Evolutionary conservation across 1,140 invertebrate species (phyloP).

Genomic region (Chelonus insularis): DNA sequence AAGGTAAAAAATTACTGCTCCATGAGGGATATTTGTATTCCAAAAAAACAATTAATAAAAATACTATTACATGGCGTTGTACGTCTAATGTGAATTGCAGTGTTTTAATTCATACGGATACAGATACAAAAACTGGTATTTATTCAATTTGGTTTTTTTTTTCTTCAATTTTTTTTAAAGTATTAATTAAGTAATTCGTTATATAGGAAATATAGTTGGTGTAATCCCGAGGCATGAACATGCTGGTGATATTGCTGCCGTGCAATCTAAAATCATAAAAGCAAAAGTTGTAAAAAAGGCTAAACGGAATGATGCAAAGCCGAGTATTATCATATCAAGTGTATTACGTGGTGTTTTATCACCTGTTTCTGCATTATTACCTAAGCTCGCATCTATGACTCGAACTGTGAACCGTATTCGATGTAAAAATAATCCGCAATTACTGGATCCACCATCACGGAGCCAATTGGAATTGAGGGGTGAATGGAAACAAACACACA

Average conservation of each 20-base stretch:
- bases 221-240: neutral
- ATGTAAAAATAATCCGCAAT: neutral
- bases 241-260: neutral
- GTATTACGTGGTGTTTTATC: neutral
- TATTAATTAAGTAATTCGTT: neutral
- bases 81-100: neutral
- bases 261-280: neutral
- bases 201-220: neutral
- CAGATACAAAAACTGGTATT: neutral
- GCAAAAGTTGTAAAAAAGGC: too few relatives aligned
- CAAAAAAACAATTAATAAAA: neutral
- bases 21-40: neutral
- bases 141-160: neutral
- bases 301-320: too few relatives aligned
- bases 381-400: neutral
- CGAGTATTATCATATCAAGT: too few relatives aligned
- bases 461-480: neutral
- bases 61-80: neutral
- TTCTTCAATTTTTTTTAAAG: neutral
- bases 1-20: neutral
- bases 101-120: neutral
- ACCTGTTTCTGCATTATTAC: slow-evolving; percentile 11
- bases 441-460: neutral
- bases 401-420: neutral
- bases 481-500: neutral